Evolutionary conservation across 1,140 invertebrate species (phyloP).

Genomic region (Bombus sylvicola): DNA sequence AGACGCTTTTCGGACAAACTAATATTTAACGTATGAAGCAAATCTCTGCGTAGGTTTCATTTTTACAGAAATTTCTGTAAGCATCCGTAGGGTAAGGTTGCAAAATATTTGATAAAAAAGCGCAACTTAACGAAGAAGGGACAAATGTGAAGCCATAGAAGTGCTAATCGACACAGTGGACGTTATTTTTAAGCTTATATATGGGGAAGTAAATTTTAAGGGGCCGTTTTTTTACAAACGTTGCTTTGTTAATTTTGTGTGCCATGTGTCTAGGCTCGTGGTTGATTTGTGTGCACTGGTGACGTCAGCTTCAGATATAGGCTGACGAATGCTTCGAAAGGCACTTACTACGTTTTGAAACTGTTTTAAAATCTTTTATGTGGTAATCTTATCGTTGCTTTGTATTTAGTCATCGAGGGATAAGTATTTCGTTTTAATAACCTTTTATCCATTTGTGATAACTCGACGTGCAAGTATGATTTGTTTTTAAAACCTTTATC

Average conservation of each 20-base stretch:
- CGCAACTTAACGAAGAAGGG: background rate
- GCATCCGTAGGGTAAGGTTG: background rate
- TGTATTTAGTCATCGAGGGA: background rate
- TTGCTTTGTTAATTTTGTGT: conserved; percentile 2
- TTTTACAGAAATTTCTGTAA: no score
- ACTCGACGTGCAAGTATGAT: background rate
- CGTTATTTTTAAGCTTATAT: background rate
- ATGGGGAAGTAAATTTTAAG: background rate
- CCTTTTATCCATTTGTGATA: background rate
- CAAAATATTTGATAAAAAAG: background rate
- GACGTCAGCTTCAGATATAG: conserved; percentile 40
- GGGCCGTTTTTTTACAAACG: conserved; percentile 9
- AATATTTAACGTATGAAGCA: no score
- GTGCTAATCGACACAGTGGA: no score
- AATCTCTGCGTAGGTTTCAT: no score
- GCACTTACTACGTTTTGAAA: conserved; percentile 4
- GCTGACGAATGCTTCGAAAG: conserved; percentile 32
- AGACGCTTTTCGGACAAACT: no score
- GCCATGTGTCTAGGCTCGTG: background rate
- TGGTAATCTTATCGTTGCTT: background rate
- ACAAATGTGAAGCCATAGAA: background rate
- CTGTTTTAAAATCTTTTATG: background rate
- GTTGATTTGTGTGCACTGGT: conserved; percentile 33
- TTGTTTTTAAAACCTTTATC: no score
- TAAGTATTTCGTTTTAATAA: background rate